Base-by-base conservation (phyloP, 30 jellyfish, hydroid and myxozoan species). In the Nemopilema nomurai region DNA sequence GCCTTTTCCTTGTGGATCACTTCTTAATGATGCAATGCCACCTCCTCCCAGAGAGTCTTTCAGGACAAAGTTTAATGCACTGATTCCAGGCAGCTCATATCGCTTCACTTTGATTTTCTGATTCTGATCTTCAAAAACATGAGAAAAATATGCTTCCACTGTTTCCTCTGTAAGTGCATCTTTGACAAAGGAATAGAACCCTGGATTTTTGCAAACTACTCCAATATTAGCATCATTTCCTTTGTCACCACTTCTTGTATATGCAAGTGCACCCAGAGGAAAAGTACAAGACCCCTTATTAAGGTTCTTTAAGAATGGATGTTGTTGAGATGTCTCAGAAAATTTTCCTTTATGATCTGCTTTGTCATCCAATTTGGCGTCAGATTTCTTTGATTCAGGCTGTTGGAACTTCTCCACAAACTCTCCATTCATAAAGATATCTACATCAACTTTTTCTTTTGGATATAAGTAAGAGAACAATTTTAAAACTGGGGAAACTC, bases 1-100 rank as follows among this genome's bases (percentile, higher is more conserved):
- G 16, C 88, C 92, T 75, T 92, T 92, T 24, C 98, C 98, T 74
- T 92, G 98, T 16, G 98, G 98, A 71, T 92, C 98, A 49, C 95
- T 77, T n/a, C 98, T 51, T 49, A 92, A 63, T 24, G 98, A 92
- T 17, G 98, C 98, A 49, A 92, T 76, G 16, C 98, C 98, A 62
- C 98, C 98, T 0, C 98, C 98, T 18, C 98, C 98, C 18, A 87
- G 88, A 1, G 95, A 90, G 57, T 92, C 77, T 81, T 92, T 96
- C 79, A 92, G 72, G 0, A 92, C 98, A 76, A 92, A 92, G 74
- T 92, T 92, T 52, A 92, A 87, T 19, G 97, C 98, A 77, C 81
- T 68, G 62, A 92, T 92, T 29, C 98, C 98, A 8, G 98, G 98
- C 76, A 92, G 66, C 71, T 92, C 98, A 69, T 87, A 92, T 41